phyloP scores from a whole-genome alignment of 2,888 invertebrate species.

The Rambutsinella grinnellia region DNA sequence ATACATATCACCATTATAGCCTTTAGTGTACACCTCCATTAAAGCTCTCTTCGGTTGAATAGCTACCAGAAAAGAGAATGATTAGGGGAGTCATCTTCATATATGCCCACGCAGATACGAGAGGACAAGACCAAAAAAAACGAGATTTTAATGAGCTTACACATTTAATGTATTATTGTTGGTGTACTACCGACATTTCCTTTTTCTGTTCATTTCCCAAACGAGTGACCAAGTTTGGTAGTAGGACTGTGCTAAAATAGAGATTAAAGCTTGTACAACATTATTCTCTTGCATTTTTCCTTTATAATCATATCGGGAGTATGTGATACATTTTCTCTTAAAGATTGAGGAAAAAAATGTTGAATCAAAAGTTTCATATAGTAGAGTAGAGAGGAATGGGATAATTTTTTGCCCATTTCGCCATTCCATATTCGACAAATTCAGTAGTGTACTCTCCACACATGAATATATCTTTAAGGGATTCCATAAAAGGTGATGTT shows the following conservation, averaged over 20 bases:
- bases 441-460: conserved; percentile 6
- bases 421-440: conserved; percentile 14
- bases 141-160: conserved; percentile 51
- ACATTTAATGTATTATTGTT: not conserved
- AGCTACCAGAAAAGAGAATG: not conserved
- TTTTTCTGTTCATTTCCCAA: conserved; percentile 9
- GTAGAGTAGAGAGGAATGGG: no score
- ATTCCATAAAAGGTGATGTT: conserved; percentile 17
- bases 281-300: conserved; percentile 12
- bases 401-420: conserved; percentile 5
- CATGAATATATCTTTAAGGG: not conserved
- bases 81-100: conserved; percentile 11
- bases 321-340: not conserved
- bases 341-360: not conserved
- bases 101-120: conserved; percentile 39
- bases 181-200: conserved; percentile 5
- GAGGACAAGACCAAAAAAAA: conserved; percentile 38
- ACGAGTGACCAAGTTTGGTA: conserved; percentile 38
- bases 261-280: conserved; percentile 51
- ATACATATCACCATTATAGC: conserved; percentile 7
- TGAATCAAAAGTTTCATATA: no score
- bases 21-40: not conserved
- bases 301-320: no score
- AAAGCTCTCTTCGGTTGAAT: not conserved
- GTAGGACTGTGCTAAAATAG: conserved; percentile 33